Conservation (phyloP, 2,113 vertebrate species). For the Carettochelys insculpta region DNA sequence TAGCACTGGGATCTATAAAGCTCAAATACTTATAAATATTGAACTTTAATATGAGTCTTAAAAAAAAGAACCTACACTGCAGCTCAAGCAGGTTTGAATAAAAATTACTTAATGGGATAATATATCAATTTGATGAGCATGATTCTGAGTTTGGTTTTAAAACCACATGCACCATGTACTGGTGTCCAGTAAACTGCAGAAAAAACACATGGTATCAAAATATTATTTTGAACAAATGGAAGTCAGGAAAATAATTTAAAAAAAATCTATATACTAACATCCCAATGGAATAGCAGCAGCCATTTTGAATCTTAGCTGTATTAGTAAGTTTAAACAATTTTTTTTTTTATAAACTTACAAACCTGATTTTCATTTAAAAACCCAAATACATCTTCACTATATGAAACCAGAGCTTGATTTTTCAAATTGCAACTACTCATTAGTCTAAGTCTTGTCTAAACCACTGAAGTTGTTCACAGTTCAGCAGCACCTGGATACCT, state of each 20-base stretch:
- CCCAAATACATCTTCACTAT: background rate
- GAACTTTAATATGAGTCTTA: conserved; percentile 45
- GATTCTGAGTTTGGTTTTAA: conserved; percentile 28
- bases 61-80: conserved; percentile 33
- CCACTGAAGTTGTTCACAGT: background rate
- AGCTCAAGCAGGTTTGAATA: conserved; percentile 30
- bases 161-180: conserved; percentile 39
- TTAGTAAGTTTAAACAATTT: conserved; percentile 40
- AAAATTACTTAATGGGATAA: conserved; percentile 7
- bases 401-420: conserved; percentile 38
- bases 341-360: conserved; percentile 59
- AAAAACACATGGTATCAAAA: conserved; percentile 34
- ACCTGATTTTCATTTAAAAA: conserved; percentile 52
- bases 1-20: conserved; percentile 45
- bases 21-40: conserved; percentile 20
- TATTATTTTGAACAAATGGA: conserved; percentile 44
- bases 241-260: background rate
- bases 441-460: background rate
- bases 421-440: conserved; percentile 40
- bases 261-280: conserved; percentile 26
- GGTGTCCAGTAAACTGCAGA: conserved; percentile 17
- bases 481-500: background rate
- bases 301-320: conserved; percentile 30
- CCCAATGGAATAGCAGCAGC: conserved; percentile 46
- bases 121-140: background rate